phyloP scores from a whole-genome alignment of 2,797 vertebrate species.

The Alcedo quadribrachys region DNA sequence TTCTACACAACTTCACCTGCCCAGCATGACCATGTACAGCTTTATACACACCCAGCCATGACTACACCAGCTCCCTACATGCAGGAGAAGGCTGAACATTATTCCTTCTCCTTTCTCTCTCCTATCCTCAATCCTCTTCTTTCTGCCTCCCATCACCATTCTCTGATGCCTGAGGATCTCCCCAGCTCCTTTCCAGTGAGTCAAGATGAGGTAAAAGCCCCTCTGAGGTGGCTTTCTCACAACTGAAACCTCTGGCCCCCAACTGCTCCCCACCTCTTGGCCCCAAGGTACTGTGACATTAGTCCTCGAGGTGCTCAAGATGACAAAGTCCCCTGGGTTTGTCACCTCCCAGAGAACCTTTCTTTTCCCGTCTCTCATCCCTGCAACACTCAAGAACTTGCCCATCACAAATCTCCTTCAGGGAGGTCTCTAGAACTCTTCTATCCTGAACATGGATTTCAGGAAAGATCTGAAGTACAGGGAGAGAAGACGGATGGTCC shows the following conservation, averaged over 20 bases:
- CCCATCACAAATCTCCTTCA: fast-evolving
- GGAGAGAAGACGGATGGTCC: not conserved
- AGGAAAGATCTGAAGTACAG: not conserved
- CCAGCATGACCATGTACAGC: fast-evolving
- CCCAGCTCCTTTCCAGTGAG: not conserved
- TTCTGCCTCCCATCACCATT: not conserved
- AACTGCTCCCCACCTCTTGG: not conserved
- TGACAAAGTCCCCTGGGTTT: not conserved
- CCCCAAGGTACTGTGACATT: fast-evolving
- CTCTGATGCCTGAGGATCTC: not conserved
- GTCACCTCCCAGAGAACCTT: not conserved
- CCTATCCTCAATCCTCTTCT: not conserved
- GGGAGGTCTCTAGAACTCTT: not conserved
- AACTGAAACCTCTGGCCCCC: not conserved
- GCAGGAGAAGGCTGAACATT: not conserved
- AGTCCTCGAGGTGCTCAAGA: not conserved
- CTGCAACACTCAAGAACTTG: not conserved
- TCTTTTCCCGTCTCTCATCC: not conserved
- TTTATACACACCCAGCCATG: not conserved
- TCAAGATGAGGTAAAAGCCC: not conserved
- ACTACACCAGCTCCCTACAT: not conserved
- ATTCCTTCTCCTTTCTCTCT: not conserved
- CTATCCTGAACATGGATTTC: not conserved
- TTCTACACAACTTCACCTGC: not conserved
- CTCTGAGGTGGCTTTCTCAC: not conserved